Evolutionary conservation across 2,888 invertebrate species (phyloP), one percentile per base, ranked within the genome.

Genomic region (Scaptomyza caliginosa): DNA sequence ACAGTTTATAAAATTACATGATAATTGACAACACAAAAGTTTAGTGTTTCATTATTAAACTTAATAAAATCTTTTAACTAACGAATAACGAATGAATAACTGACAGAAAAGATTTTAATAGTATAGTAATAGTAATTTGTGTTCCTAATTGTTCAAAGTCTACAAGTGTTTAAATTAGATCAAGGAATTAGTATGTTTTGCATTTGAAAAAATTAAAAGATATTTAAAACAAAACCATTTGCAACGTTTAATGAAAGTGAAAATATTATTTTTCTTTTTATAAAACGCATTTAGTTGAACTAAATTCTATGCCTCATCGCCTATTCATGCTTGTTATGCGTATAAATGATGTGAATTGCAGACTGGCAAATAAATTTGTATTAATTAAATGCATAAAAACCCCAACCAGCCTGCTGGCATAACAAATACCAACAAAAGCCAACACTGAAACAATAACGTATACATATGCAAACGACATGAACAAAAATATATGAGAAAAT

Each of bases 351-450:
- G 38, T 58, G 36, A 54, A 59, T 43, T 58, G 39, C 52, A 38
- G 13, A 21, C 52, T 49, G 36, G 38, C 52, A 48, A 64, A 59
- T 51, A 65, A 50, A 64, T 48, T 63, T 38, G 6, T 54, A 40
- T 54, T 65, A 78, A 68, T 75, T 59, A 68, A 72, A 65, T 45
- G 40, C 40, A 55, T 36, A 55, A 38, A 54, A 49, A 56, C 10
- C 36, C 10, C 36, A 28, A 42, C 34, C 23, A 39, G 43, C 34
- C 23, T 34, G 43, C 32, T 36, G 19, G 42, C 34, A 48, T 36
- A 48, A 11, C 19, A 32, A 34, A 30, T 40, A 32, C 11, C 10
- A 6, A 7, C 23, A 13, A 40, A 40, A 51, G 3, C 4, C 4
- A 28, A n/a, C 3, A 24, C 34, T 32, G n/a, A 23, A 65, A 40